A percentile compares a stretch with the other conserved stretches of the same genome.
phyloP scores from a whole-genome alignment of 2,888 invertebrate species.

The Eristalis arbustorum region DNA sequence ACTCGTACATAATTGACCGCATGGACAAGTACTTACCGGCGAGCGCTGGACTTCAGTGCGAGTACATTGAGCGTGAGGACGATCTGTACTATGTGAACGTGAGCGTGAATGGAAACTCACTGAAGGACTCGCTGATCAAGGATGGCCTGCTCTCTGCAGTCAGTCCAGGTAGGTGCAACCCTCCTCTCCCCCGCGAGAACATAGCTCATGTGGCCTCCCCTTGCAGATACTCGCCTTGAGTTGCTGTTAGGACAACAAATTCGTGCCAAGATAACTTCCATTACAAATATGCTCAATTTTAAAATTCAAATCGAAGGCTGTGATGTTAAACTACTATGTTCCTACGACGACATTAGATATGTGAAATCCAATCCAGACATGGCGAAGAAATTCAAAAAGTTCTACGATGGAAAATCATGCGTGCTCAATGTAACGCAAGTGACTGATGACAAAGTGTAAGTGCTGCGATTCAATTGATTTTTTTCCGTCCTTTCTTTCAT shows the following conservation, averaged over 20 bases:
- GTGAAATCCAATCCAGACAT: constrained; percentile 78
- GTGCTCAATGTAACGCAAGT: constrained; percentile 77
- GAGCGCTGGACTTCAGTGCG: constrained; percentile 76
- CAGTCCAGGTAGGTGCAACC: constrained; percentile 69
- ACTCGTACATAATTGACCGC: constrained; percentile 77
- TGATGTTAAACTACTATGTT: constrained; percentile 77
- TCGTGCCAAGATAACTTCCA: constrained; percentile 76
- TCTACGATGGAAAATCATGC: constrained; percentile 80
- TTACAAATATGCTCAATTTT: constrained; percentile 78
- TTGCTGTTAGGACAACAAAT: constrained; percentile 78
- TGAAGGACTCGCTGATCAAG: constrained; percentile 75
- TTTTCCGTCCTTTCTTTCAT: neutral
- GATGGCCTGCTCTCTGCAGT: constrained; percentile 76
- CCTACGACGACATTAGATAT: constrained; percentile 78
- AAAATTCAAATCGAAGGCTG: constrained; percentile 78
- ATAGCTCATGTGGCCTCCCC: neutral
- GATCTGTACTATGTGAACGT: constrained; percentile 76
- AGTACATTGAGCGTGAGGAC: constrained; percentile 74
- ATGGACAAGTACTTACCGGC: constrained; percentile 78
- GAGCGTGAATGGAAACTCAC: constrained; percentile 76
- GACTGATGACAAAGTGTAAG: constrained; percentile 79
- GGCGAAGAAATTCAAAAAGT: constrained; percentile 80
- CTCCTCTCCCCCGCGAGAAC: neutral
- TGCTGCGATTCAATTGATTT: neutral
- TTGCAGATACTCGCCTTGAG: constrained; percentile 75